These are phyloP conservation scores for Cosmorhoe ocellata DNA, from an alignment of 2,888 invertebrate genomes.

Conservation along the genomic window DNA sequence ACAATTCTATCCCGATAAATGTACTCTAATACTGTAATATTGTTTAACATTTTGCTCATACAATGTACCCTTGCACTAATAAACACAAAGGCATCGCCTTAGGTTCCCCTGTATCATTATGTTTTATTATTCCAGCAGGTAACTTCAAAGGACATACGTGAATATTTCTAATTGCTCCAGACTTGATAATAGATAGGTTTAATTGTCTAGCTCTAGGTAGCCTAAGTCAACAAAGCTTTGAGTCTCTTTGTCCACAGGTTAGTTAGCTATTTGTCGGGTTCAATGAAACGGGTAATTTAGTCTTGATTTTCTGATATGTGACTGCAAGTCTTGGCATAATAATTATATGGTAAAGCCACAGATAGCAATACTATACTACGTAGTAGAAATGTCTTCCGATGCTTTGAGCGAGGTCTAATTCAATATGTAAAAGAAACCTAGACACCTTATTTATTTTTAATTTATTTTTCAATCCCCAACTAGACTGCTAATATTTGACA, in stretches of 20 bases:
- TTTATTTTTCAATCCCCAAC: too few relatives aligned
- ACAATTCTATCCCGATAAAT: too few relatives aligned
- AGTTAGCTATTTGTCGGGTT: not conserved
- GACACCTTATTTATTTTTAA: too few relatives aligned
- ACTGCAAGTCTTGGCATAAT: not conserved
- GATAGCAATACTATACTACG: too few relatives aligned
- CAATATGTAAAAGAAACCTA: too few relatives aligned
- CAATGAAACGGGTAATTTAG: slow-evolving; percentile 3
- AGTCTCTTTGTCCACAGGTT: slow-evolving; percentile 20
- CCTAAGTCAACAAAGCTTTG: slow-evolving; percentile 21
- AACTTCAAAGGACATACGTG: slow-evolving; percentile 37
- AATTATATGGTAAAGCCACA: too few relatives aligned
- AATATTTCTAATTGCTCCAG: slow-evolving; percentile 32
- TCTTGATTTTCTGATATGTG: not conserved
- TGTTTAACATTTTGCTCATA: not conserved
- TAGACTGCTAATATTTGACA: too few relatives aligned
- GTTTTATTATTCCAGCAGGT: slow-evolving; percentile 20
- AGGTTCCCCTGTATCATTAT: slow-evolving; percentile 27
- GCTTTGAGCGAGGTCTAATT: too few relatives aligned
- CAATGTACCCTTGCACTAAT: not conserved
- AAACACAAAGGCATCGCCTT: not conserved
- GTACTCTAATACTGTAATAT: not conserved
- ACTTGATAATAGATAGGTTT: slow-evolving; percentile 20
- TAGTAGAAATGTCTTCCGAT: too few relatives aligned
- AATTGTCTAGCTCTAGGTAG: slow-evolving; percentile 13